These are phyloP conservation scores for Phrixothrix hirtus DNA, from an alignment of 2,888 invertebrate species.

Conservation along the genomic window DNA sequence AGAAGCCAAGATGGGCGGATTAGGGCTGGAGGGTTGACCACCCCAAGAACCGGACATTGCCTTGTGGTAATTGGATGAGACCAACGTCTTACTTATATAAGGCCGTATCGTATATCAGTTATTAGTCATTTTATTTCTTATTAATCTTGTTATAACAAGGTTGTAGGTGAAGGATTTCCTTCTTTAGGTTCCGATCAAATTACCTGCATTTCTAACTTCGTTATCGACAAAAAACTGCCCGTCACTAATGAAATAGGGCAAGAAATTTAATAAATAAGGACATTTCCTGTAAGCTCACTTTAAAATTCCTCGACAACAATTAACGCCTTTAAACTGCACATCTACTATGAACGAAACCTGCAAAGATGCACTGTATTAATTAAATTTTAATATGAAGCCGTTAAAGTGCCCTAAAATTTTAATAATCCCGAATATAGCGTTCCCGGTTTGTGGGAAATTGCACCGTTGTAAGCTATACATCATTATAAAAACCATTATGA, in stretches of 20 bases:
- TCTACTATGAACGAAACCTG: conserved; percentile 24
- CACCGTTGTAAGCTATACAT: conserved; percentile 36
- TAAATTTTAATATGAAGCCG: conserved; percentile 42
- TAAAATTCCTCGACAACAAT: conserved; percentile 17
- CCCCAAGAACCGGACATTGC: conserved; percentile 48
- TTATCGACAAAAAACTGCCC: no score
- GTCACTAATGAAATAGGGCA: no score
- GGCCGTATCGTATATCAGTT: conserved; percentile 51
- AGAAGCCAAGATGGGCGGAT: conserved; percentile 44
- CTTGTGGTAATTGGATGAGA: conserved; percentile 52
- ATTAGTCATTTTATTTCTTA: conserved; percentile 44
- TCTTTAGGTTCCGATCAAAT: conserved; percentile 11
- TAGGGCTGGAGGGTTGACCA: conserved; percentile 49
- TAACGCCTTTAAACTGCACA: conserved; percentile 23
- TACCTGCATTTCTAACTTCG: conserved; percentile 9
- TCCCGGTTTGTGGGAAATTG: conserved; percentile 19
- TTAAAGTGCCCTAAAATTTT: conserved; percentile 44
- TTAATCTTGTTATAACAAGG: conserved; percentile 37
- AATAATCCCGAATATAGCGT: conserved; percentile 44
- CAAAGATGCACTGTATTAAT: conserved; percentile 41
- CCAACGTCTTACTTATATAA: conserved; percentile 48
- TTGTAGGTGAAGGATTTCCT: conserved; percentile 25
- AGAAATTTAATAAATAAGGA: conserved; percentile 9
- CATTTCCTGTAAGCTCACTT: conserved; percentile 1
- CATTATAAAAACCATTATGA: conserved; percentile 39